phyloP scores from a whole-genome alignment of 2,888 invertebrate species.

The Stramonita haemastoma region DNA sequence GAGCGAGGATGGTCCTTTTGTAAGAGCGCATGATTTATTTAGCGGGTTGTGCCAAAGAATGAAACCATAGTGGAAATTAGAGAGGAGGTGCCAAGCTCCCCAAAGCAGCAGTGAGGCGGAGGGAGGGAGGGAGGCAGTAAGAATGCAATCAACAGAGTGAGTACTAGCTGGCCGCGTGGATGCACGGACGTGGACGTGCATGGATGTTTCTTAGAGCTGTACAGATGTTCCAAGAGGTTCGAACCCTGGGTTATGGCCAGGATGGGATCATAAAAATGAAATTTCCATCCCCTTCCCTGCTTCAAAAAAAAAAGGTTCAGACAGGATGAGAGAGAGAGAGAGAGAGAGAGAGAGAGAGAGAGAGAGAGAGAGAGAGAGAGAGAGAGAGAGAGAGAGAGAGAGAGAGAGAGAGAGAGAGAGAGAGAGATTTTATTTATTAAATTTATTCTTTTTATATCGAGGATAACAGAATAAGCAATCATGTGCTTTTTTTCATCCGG shows the following conservation, averaged over 20 bases:
- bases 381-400: background rate
- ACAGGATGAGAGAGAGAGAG: too few species aligned
- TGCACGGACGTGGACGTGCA: too few species aligned
- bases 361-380: too few species aligned
- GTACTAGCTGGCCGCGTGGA: background rate
- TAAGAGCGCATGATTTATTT: slow-evolving; percentile 25
- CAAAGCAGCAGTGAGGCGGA: background rate
- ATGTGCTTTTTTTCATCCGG: too few species aligned
- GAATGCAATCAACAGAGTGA: slow-evolving; percentile 8
- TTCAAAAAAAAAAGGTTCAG: too few species aligned
- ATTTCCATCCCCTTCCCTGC: too few species aligned
- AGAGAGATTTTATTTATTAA: too few species aligned
- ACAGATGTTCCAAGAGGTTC: background rate
- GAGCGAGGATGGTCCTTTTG: slow-evolving; percentile 22
- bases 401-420: slow-evolving; percentile 17
- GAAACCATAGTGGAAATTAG: slow-evolving; percentile 22
- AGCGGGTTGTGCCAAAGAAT: background rate
- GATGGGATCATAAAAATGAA: background rate
- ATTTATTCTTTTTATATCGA: too few species aligned
- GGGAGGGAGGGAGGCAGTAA: background rate
- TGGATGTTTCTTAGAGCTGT: background rate
- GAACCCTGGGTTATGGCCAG: background rate
- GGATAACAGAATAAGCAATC: too few species aligned
- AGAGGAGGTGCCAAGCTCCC: background rate
- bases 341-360: too few species aligned